phyloP scores from a whole-genome alignment of 2,113 vertebrate genomes.

The Morone chrysops region DNA sequence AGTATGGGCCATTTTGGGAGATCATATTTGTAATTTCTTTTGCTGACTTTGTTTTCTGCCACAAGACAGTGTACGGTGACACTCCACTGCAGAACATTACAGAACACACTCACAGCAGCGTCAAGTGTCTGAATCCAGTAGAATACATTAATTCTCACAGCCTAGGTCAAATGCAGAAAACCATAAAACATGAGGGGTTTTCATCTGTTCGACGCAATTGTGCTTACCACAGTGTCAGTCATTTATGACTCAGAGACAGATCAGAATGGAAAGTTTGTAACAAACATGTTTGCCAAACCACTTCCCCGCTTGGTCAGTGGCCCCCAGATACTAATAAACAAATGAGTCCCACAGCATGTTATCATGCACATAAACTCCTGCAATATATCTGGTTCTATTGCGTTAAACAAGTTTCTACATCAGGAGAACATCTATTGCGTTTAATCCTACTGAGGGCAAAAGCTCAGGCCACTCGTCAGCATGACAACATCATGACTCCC shows the following conservation, averaged over 20 bases:
- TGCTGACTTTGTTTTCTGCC: background rate
- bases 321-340: background rate
- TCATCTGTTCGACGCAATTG: background rate
- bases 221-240: background rate
- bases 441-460: background rate
- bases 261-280: conserved; percentile 11
- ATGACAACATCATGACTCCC: background rate
- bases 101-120: background rate
- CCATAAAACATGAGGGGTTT: background rate
- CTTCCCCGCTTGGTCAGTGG: background rate
- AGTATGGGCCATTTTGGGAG: background rate
- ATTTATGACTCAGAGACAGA: conserved; percentile 51
- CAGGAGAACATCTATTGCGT: background rate
- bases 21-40: background rate
- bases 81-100: too few species aligned
- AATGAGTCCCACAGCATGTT: background rate
- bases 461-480: background rate
- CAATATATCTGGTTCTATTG: background rate
- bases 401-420: background rate
- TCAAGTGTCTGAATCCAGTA: background rate
- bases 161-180: background rate
- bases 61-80: background rate
- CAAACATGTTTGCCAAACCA: conserved; percentile 3
- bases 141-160: background rate
- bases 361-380: background rate